Percentiles rank a stretch among this genome's conserved stretches.
Conservation (phyloP, 2,888 invertebrate genomes). For the Torymus auratus region DNA sequence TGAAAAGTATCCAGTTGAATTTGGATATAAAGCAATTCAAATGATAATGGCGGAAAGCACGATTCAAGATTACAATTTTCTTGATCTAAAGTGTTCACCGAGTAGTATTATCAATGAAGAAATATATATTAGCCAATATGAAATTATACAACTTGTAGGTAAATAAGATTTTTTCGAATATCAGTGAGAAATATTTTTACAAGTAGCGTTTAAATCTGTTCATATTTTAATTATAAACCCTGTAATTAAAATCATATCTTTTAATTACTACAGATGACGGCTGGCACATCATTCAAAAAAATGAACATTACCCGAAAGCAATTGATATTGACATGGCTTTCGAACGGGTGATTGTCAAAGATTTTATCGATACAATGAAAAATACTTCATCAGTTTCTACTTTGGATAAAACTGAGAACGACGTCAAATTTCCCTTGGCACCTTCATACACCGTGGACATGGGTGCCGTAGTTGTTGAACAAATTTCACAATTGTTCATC, state of each 20-base stretch:
- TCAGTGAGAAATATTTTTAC: neutral
- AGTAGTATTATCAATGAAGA: conserved; percentile 2
- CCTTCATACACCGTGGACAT: conserved; percentile 41
- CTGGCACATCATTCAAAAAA: conserved; percentile 71
- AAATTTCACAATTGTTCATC: conserved; percentile 15
- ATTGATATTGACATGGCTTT: conserved; percentile 82
- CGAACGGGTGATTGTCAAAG: conserved; percentile 78
- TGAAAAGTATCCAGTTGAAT: conserved; percentile 69
- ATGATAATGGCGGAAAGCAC: conserved; percentile 42
- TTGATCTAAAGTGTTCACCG: neutral
- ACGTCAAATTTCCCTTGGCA: neutral
- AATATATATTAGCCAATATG: conserved; percentile 11
- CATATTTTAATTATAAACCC: too few relatives aligned
- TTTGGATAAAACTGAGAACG: neutral
- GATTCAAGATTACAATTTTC: neutral
- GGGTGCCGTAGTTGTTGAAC: conserved; percentile 26
- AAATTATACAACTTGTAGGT: conserved; percentile 34
- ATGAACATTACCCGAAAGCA: conserved; percentile 78
- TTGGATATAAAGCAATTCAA: conserved; percentile 78
- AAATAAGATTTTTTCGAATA: conserved; percentile 13
- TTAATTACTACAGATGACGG: conserved; percentile 60
- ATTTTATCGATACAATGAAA: conserved; percentile 73
- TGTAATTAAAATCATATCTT: neutral
- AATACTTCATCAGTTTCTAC: neutral
- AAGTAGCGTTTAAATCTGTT: neutral